Evolutionary conservation across 2,888 invertebrate genomes (phyloP).

Genomic region (Chloromyia formosa): DNA sequence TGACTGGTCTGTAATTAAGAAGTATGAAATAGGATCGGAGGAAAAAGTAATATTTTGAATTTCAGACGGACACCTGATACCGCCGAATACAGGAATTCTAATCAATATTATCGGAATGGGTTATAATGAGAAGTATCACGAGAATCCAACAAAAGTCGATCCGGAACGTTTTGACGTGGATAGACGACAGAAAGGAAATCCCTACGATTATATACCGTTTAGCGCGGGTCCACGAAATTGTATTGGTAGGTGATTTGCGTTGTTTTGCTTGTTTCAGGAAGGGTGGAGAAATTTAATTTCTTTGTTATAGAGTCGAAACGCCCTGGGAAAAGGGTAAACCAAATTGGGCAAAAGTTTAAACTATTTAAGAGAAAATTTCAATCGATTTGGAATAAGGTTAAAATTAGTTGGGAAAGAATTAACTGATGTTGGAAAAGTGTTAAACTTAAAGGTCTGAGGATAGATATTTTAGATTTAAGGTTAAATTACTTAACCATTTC

Average conservation of each 20-base stretch:
- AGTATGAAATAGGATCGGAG: too few relatives aligned
- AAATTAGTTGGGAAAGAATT: too few relatives aligned
- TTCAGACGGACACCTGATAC: slow-evolving; percentile 58
- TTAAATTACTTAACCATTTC: too few relatives aligned
- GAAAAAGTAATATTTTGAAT: slow-evolving; percentile 49
- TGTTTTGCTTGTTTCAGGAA: too few relatives aligned
- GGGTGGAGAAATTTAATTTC: slow-evolving; percentile 54
- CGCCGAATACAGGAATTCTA: slow-evolving; percentile 55
- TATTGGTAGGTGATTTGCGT: slow-evolving; percentile 57
- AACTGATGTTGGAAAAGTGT: too few relatives aligned
- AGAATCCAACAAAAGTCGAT: slow-evolving; percentile 58
- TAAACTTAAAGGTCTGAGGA: too few relatives aligned
- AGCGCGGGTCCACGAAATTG: slow-evolving; percentile 74
- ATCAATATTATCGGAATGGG: slow-evolving; percentile 56
- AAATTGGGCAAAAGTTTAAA: not conserved
- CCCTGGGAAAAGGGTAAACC: not conserved
- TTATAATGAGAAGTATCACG: slow-evolving; percentile 57
- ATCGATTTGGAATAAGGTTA: too few relatives aligned
- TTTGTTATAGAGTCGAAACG: not conserved
- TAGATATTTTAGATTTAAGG: too few relatives aligned
- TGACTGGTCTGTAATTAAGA: too few relatives aligned
- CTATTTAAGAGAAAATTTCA: too few relatives aligned
- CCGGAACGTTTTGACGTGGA: slow-evolving; percentile 67
- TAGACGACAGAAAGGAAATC: slow-evolving; percentile 59
- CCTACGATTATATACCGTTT: slow-evolving; percentile 69